Base-by-base conservation (phyloP, 2,888 invertebrate genomes). In the Clivina fossor region DNA sequence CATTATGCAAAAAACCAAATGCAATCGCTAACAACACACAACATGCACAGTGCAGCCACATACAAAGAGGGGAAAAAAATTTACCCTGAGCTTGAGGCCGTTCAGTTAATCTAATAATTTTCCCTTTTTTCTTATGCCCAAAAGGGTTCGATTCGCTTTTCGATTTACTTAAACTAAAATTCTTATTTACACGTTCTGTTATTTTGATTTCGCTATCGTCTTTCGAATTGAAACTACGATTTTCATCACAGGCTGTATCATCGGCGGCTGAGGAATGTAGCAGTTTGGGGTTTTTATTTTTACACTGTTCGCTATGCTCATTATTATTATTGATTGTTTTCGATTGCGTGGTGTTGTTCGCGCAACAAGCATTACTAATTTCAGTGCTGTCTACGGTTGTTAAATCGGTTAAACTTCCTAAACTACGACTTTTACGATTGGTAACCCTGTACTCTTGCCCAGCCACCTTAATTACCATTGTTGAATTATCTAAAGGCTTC, bases 401-500 rank as follows among this genome's bases (percentile, higher is more conserved):
- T 28, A 74, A 69, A 66, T 74, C 73, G 5, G 71, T 66, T 59
- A 74, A 65, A 60, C 72, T 73, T 57, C 72, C 71, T 61, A 74
- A 64, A 64, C 73, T 74, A 50, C 69, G 71, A 59, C 72, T 72
- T 64, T 74, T 74, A 19, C 58, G 61, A 58, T 73, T 74, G 44
- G 72, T 74, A 38, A 74, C 74, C 56, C 69, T 69, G 63, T 74
- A 74, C 63, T 73, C 72, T 56, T 73, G 70, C 22, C 74, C 74
- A n/a, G 71, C 74, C 32, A 74, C 73, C 62, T 72, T 74, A 51
- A 74, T 74, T 37, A 71, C 64, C 74, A 74, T 74, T 54, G 71
- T 71, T 22, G 71, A 69, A 60, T 73, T 73, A 64, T 74, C 74
- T 40, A 72, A 67, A 7, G 69, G 69, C 57, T 66, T 67, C 37